A percentile compares a stretch with the other conserved stretches of the same genome.
Evolutionary conservation across 2,797 vertebrate species (phyloP).

Genomic region (Sebastiscus tertius): DNA sequence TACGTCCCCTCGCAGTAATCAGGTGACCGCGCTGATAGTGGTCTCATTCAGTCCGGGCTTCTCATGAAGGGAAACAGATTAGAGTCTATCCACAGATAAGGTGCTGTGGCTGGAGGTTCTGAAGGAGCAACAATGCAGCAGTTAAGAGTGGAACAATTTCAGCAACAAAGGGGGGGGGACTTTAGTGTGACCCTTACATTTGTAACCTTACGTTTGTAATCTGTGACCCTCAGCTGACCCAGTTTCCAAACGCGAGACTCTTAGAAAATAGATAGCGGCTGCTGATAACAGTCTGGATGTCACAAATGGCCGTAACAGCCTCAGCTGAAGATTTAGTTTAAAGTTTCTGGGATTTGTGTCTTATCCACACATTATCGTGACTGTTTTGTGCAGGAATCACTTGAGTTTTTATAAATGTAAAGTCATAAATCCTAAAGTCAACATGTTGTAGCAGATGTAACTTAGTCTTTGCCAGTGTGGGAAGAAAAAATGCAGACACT

Average conservation of each 20-base stretch:
- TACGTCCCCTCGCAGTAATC: slow-evolving; percentile 41
- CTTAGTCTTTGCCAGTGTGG: neutral
- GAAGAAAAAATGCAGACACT: neutral
- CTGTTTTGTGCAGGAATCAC: neutral
- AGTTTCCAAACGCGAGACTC: slow-evolving; percentile 41
- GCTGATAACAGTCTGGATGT: slow-evolving; percentile 49
- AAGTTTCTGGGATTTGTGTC: neutral
- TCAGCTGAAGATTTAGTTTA: neutral
- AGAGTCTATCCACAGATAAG: slow-evolving; percentile 33
- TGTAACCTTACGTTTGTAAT: slow-evolving; percentile 40
- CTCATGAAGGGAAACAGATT: slow-evolving; percentile 42
- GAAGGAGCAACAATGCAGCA: slow-evolving; percentile 17
- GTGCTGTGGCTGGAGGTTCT: neutral
- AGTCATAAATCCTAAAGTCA: neutral
- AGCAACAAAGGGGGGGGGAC: neutral
- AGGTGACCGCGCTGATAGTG: slow-evolving; percentile 56
- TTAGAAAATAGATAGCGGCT: slow-evolving; percentile 33
- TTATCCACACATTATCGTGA: neutral
- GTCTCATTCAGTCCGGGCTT: slow-evolving; percentile 40
- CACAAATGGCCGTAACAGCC: neutral
- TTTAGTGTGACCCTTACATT: slow-evolving; percentile 5
- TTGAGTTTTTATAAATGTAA: neutral
- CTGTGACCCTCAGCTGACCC: slow-evolving; percentile 54
- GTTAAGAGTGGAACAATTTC: slow-evolving; percentile 4
- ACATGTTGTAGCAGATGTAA: neutral